Percentiles rank a stretch among this genome's conserved stretches.
Conservation (phyloP, 2,888 invertebrate genomes). For the Fissipunctia ypsillon region DNA sequence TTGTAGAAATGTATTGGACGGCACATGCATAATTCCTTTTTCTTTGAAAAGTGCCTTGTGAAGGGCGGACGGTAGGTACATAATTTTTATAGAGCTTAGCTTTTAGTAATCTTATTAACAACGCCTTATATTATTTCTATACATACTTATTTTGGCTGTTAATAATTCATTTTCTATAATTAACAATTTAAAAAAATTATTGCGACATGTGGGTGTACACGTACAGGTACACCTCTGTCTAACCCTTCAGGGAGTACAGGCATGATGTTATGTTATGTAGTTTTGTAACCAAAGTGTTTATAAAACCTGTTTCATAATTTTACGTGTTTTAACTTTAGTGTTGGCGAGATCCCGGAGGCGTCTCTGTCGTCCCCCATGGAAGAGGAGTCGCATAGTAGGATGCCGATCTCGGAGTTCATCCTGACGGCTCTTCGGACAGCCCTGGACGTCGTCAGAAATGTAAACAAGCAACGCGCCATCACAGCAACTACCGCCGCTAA, state of each 20-base stretch:
- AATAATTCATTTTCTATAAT: neutral
- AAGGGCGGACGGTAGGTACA: too few relatives aligned
- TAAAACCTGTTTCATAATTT: neutral
- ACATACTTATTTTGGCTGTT: too few relatives aligned
- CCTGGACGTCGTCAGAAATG: conserved; percentile 85
- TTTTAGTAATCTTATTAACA: neutral
- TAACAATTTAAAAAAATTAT: too few relatives aligned
- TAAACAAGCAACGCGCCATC: conserved; percentile 81
- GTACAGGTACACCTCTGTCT: too few relatives aligned
- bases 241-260: too few relatives aligned
- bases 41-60: neutral
- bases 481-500: conserved; percentile 68
- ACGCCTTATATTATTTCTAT: neutral
- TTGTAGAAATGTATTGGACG: neutral
- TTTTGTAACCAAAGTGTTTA: neutral
- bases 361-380: conserved; percentile 59
- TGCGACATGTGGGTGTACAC: too few relatives aligned
- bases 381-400: conserved; percentile 67
- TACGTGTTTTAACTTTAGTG: conserved; percentile 52
- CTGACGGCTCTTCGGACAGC: conserved; percentile 85
- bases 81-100: neutral
- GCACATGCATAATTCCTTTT: neutral
- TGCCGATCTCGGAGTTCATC: conserved; percentile 84
- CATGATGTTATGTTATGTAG: too few relatives aligned
- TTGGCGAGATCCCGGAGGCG: conserved; percentile 71